Conservation (phyloP, 1,140 invertebrate species). For the Leptopilina boulardi region DNA sequence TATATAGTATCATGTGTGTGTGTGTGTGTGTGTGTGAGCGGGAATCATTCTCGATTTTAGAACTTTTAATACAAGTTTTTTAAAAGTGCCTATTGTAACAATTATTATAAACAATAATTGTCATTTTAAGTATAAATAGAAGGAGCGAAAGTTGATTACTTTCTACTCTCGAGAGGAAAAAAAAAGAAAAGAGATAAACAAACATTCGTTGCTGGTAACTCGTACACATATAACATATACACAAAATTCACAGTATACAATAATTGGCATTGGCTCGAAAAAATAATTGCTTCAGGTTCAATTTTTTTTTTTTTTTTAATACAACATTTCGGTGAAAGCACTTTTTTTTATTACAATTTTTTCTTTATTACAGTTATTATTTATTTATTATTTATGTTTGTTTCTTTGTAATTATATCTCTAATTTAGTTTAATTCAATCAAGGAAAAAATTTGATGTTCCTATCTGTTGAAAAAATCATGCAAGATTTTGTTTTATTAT, state of each 20-base stretch:
- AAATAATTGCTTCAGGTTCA: background rate
- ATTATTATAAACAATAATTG: slow-evolving; percentile 27
- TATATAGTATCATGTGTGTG: slow-evolving; percentile 18
- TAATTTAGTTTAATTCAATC: too few species aligned
- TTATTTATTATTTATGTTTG: too few species aligned
- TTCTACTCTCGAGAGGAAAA: slow-evolving; percentile 15
- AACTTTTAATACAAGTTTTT: slow-evolving; percentile 44
- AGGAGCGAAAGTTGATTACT: slow-evolving; percentile 13
- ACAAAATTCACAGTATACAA: background rate
- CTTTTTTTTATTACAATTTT: too few species aligned
- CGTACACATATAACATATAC: slow-evolving; percentile 39
- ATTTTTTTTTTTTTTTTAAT: background rate
- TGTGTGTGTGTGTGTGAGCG: slow-evolving; percentile 46
- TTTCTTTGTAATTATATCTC: too few species aligned
- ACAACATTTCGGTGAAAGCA: too few species aligned
- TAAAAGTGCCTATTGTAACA: slow-evolving; percentile 53
- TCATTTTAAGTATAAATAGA: background rate
- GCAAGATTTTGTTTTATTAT: too few species aligned
- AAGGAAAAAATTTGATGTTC: too few species aligned
- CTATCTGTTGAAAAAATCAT: too few species aligned
- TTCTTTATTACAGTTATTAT: too few species aligned
- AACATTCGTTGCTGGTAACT: slow-evolving; percentile 41
- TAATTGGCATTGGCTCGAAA: background rate
- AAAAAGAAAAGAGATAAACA: background rate
- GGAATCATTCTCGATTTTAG: slow-evolving; percentile 47